phyloP scores from a whole-genome alignment of 2,797 vertebrate genomes.

The Agapornis canus region DNA sequence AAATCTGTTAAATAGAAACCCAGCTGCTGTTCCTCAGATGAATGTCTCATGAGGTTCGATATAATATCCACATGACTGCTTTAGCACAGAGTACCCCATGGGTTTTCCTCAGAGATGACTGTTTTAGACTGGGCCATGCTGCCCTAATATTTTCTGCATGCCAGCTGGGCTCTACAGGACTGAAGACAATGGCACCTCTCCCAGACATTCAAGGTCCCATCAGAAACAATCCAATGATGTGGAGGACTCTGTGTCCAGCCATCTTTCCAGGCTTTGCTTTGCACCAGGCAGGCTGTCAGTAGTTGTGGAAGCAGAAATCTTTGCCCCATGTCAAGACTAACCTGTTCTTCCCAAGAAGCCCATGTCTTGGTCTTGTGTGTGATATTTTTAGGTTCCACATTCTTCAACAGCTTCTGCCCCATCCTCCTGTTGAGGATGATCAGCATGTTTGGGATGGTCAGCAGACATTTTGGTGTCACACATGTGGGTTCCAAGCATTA shows the following conservation, averaged over 20 bases:
- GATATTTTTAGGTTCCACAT: not conserved
- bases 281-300: accelerated
- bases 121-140: not conserved
- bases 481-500: not conserved
- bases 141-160: not conserved
- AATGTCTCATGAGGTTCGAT: not conserved
- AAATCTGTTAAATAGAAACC: not conserved
- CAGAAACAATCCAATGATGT: not conserved
- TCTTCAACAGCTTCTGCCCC: not conserved
- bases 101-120: not conserved
- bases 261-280: not conserved
- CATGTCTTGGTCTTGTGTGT: not conserved
- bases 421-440: not conserved
- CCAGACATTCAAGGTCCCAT: not conserved
- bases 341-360: not conserved
- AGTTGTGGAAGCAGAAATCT: not conserved
- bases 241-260: not conserved
- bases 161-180: not conserved
- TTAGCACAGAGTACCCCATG: not conserved
- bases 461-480: not conserved
- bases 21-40: not conserved
- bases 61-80: not conserved
- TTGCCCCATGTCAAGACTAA: not conserved
- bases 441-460: not conserved
- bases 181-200: not conserved